Evolutionary conservation across 2,888 invertebrate genomes (phyloP).

Genomic region (Oxytorus armatus): DNA sequence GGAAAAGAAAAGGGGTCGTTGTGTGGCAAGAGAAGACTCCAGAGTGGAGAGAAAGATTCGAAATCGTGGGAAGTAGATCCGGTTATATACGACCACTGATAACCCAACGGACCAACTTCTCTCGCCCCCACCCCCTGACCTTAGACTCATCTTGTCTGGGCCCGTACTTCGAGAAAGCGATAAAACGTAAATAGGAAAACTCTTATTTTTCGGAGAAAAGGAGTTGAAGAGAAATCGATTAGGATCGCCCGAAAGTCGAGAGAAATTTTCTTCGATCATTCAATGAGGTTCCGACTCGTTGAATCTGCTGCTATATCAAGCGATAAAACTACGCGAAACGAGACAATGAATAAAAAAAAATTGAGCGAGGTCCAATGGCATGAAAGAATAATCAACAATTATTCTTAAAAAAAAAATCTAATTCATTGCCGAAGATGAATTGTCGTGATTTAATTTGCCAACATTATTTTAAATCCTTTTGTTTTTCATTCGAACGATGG

Average conservation of each 20-base stretch:
- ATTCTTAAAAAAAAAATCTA: no score
- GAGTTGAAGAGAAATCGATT: conserved; percentile 22
- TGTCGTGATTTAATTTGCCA: no score
- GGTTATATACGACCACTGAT: conserved; percentile 66
- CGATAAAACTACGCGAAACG: no score
- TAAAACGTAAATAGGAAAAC: conserved; percentile 61
- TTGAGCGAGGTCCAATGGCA: no score
- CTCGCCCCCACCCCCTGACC: conserved; percentile 5
- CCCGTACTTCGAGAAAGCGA: conserved; percentile 34
- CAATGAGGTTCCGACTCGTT: no score
- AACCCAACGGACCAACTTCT: conserved; percentile 52
- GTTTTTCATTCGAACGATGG: background rate
- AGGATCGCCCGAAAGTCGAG: conserved; percentile 9
- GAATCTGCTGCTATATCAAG: background rate
- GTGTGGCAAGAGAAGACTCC: conserved; percentile 5
- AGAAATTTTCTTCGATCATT: conserved; percentile 36
- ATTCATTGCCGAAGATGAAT: no score
- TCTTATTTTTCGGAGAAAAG: conserved; percentile 28
- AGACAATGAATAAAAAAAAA: no score
- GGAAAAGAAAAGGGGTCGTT: conserved; percentile 17
- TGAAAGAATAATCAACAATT: no score
- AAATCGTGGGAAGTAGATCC: conserved; percentile 62
- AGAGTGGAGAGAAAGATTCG: conserved; percentile 58
- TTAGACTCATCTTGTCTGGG: conserved; percentile 34
- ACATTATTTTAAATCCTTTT: background rate